Conservation (phyloP, 2,113 vertebrate species). For the Pelobates fuscus region DNA sequence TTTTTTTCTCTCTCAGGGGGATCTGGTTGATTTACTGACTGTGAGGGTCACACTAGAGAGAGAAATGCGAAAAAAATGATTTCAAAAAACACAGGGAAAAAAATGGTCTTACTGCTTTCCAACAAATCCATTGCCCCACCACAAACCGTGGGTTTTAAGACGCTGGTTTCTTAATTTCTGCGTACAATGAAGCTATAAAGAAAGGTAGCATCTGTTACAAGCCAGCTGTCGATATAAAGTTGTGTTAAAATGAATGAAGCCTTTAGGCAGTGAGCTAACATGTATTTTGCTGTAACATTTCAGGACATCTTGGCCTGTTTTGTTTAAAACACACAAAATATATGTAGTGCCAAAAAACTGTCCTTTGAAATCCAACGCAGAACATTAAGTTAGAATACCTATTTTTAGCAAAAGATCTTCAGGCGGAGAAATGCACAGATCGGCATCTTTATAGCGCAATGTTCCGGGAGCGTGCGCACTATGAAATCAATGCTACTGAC, state of each 20-base stretch:
- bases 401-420: slow-evolving; percentile 36
- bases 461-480: background rate
- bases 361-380: slow-evolving; percentile 33
- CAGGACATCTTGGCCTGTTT: slow-evolving; percentile 52
- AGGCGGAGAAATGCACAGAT: slow-evolving; percentile 2
- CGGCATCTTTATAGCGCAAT: slow-evolving; percentile 15
- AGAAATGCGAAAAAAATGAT: too few relatives aligned
- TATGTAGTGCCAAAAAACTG: slow-evolving; percentile 43
- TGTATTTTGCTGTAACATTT: slow-evolving; percentile 56
- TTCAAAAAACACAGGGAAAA: too few relatives aligned
- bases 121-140: slow-evolving; percentile 1
- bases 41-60: slow-evolving; percentile 2
- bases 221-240: slow-evolving; percentile 61
- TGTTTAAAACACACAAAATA: slow-evolving; percentile 41
- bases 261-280: slow-evolving; percentile 60
- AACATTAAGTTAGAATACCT: slow-evolving; percentile 12
- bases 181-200: slow-evolving; percentile 9
- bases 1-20: background rate
- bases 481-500: slow-evolving; percentile 44
- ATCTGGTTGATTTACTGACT: slow-evolving; percentile 33
- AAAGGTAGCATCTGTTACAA: slow-evolving; percentile 56
- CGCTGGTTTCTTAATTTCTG: slow-evolving; percentile 15
- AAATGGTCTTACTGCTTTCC: too few relatives aligned
- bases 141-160: slow-evolving; percentile 11
- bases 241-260: slow-evolving; percentile 62